Evolutionary conservation across 1,140 invertebrate species (phyloP), one percentile per base, ranked within the genome.

Genomic region (Teleopsis dalmanni): DNA sequence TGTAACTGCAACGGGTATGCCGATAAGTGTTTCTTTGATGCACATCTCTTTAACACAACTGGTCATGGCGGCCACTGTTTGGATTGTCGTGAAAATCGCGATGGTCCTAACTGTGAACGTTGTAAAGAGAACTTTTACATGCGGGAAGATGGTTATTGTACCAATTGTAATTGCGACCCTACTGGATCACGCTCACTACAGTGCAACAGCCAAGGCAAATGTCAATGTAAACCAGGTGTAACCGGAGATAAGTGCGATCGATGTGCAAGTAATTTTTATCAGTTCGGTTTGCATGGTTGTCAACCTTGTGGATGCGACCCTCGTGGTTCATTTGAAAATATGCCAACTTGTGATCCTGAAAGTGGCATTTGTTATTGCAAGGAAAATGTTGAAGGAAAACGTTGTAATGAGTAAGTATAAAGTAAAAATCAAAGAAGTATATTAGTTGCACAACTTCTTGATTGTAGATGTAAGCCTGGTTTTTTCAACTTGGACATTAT

Each of bases 1-100:
- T 99, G 97, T 72, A 93, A 96, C 70, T 99, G 97, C 73, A 98
- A 97, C 73, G 87, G 87, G 2, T 90, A 91, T 62, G 94, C 95
- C 2, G 85, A 91, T 49, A 82, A 87, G 40, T 99, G 97, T 70
- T 92, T 84, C 72, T 99, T 98, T 75, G 94, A 99, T 75, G 81
- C 84, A 55, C 84, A 91, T 44, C 75, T 99, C 13, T 99, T 89
- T 65, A 83, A 88, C 48, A 60, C 75, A 48, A 96, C 93, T 1
- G 95, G 96, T 3, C 91, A 95, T 63, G 97, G 97, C 31, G 96
- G 97, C 11, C 91, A 96, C 59, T 99, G 97, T 68, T 73, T 91
- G 33, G 90, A 98, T 63, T 99, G 97, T 68, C 78, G 78, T 1
- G 91, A 89, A 46, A 95, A 98, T 73, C 83, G 89, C 8, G 90